Evolutionary conservation across 1,140 invertebrate genomes (phyloP).

Genomic region (Dendroctonus valens): DNA sequence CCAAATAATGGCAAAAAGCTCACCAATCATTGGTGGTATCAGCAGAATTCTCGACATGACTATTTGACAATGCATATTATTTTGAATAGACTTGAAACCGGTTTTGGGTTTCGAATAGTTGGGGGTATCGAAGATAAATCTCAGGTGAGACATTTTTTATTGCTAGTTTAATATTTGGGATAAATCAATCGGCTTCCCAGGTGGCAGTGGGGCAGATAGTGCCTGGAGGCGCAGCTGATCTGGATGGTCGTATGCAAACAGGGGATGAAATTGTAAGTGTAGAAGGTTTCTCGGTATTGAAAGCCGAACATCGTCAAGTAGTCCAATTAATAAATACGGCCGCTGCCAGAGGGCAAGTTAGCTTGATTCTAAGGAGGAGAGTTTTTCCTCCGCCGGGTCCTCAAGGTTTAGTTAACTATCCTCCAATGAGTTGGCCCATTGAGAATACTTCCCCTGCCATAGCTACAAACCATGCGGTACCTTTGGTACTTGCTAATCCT

Average conservation of each 20-base stretch:
- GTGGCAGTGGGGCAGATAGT: constrained; percentile 95
- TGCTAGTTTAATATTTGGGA: not conserved
- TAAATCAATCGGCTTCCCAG: constrained; percentile 49
- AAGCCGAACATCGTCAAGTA: constrained; percentile 85
- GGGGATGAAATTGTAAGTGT: constrained; percentile 91
- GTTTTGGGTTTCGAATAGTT: constrained; percentile 97
- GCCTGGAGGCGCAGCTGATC: constrained; percentile 84
- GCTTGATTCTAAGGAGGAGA: constrained; percentile 66
- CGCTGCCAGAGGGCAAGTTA: constrained; percentile 74
- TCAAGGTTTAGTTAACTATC: constrained; percentile 24
- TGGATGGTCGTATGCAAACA: constrained; percentile 80
- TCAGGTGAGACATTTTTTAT: constrained; percentile 62
- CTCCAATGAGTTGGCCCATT: constrained; percentile 33
- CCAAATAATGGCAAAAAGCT: constrained; percentile 38
- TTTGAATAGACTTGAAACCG: constrained; percentile 76
- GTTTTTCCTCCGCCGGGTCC: constrained; percentile 47
- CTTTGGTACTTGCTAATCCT: constrained; percentile 42
- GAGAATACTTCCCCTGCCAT: constrained; percentile 36
- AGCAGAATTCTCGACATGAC: constrained; percentile 49
- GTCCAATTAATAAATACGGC: constrained; percentile 87
- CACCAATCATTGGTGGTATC: constrained; percentile 42
- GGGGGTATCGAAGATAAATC: constrained; percentile 98
- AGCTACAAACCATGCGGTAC: constrained; percentile 21
- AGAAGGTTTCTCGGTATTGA: constrained; percentile 77
- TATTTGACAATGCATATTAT: constrained; percentile 77